A percentile compares a stretch with the other conserved stretches of the same genome.
These are phyloP conservation scores for Peromyscus eremicus DNA, from an alignment of 2,797 vertebrate genomes.

Conservation along the genomic window DNA sequence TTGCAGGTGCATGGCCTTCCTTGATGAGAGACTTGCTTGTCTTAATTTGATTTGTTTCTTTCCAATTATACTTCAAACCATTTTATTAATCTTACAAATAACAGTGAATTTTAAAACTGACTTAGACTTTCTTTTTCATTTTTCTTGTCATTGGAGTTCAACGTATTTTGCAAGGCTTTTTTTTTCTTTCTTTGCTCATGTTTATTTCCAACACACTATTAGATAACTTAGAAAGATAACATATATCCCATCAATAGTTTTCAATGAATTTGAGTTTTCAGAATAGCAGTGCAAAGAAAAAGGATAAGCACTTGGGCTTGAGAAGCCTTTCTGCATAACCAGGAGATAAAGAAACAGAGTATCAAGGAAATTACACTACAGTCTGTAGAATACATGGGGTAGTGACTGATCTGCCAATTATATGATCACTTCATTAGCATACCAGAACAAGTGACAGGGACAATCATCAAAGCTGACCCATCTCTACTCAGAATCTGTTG, in stretches of 20 bases:
- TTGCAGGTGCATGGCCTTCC: slow-evolving; percentile 10
- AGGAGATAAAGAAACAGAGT: neutral
- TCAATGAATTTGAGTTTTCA: neutral
- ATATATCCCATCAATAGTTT: slow-evolving; percentile 44
- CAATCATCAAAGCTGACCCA: neutral
- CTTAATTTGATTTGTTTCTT: slow-evolving; percentile 56
- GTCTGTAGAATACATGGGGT: neutral
- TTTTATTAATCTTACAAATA: slow-evolving; percentile 74
- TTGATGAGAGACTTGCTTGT: slow-evolving; percentile 70
- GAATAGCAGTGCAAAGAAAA: slow-evolving; percentile 18
- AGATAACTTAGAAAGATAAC: neutral
- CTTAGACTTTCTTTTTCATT: slow-evolving; percentile 54
- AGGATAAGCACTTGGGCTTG: neutral
- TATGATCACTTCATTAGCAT: neutral
- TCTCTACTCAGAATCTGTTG: neutral
- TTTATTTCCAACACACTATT: slow-evolving; percentile 51
- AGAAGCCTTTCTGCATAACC: neutral
- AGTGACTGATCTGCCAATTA: neutral
- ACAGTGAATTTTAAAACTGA: slow-evolving; percentile 69
- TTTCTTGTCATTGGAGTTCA: slow-evolving; percentile 71
- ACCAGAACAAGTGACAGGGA: neutral
- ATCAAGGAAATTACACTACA: neutral
- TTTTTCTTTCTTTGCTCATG: slow-evolving; percentile 34
- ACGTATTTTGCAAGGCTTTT: slow-evolving; percentile 56
- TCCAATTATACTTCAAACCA: slow-evolving; percentile 26